phyloP scores from a whole-genome alignment of 2,113 vertebrate species.

The Strix uralensis region DNA sequence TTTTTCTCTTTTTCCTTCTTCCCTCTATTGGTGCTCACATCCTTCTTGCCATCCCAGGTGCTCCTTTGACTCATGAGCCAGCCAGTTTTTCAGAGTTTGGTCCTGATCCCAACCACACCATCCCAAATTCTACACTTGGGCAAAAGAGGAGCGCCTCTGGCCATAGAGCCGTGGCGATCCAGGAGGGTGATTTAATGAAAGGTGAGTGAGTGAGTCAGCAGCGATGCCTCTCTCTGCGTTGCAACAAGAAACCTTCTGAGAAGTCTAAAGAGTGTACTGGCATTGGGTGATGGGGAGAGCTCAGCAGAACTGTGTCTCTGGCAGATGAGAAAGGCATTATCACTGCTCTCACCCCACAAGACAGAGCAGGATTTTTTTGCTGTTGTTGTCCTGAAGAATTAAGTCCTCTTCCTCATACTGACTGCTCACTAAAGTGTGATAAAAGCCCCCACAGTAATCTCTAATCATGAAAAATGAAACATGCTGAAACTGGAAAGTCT shows the following conservation, averaged over 20 bases:
- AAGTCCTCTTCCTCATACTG: not conserved
- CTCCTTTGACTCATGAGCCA: not conserved
- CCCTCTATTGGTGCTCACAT: not conserved
- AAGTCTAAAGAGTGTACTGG: not conserved
- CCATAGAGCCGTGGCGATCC: not conserved
- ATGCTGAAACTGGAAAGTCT: not conserved
- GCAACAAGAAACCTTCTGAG: not conserved
- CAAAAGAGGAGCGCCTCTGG: not conserved
- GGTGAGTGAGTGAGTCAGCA: not conserved
- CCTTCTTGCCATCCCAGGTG: not conserved
- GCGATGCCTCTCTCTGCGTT: not conserved
- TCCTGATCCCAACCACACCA: not conserved
- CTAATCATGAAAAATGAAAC: not conserved
- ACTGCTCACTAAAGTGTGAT: not conserved
- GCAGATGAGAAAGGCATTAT: not conserved
- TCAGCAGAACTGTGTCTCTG: not conserved
- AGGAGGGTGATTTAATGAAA: not conserved
- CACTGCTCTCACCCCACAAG: not conserved
- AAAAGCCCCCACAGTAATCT: not conserved
- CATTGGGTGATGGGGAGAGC: accelerated
- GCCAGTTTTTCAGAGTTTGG: not conserved
- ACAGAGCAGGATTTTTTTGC: not conserved
- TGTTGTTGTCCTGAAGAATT: not conserved
- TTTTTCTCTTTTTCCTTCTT: not conserved
- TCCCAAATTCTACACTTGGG: not conserved